A percentile compares a stretch with the other conserved stretches of the same genome.
These are phyloP conservation scores for Uropetala carovei DNA, from an alignment of 2,888 invertebrate genomes.

Conservation along the genomic window DNA sequence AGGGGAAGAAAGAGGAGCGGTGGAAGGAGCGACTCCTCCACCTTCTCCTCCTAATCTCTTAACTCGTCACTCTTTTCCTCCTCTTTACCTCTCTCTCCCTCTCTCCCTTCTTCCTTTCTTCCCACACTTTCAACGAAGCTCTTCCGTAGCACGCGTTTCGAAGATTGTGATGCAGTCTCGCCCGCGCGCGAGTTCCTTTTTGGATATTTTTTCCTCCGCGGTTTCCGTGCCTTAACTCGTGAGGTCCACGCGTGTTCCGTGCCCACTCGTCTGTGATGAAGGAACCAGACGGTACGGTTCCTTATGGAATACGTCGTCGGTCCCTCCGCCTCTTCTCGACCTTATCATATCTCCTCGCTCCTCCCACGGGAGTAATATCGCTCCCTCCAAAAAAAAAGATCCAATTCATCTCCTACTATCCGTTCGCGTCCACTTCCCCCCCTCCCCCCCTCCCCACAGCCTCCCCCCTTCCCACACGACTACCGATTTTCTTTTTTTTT, in stretches of 20 bases:
- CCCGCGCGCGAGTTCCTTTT: no score
- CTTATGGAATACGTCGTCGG: background rate
- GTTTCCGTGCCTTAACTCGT: no score
- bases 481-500: background rate
- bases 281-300: background rate
- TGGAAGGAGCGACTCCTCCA: background rate
- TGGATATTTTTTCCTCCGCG: no score
- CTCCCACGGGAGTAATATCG: background rate
- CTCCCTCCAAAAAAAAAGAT: background rate
- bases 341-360: no score
- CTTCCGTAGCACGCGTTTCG: background rate
- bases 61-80: no score
- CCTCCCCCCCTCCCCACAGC: no score
- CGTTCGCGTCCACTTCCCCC: background rate
- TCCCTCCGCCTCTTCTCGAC: background rate
- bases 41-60: background rate
- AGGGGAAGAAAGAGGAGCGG: slow-evolving; percentile 12
- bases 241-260: background rate
- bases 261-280: background rate
- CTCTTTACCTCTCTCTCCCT: no score
- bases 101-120: background rate
- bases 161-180: no score
- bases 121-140: background rate
- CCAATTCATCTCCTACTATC: no score
- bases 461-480: background rate